Evolutionary conservation across 1,140 invertebrate genomes (phyloP), one percentile per base, ranked within the genome.

Genomic region (Agrypnia vestita): DNA sequence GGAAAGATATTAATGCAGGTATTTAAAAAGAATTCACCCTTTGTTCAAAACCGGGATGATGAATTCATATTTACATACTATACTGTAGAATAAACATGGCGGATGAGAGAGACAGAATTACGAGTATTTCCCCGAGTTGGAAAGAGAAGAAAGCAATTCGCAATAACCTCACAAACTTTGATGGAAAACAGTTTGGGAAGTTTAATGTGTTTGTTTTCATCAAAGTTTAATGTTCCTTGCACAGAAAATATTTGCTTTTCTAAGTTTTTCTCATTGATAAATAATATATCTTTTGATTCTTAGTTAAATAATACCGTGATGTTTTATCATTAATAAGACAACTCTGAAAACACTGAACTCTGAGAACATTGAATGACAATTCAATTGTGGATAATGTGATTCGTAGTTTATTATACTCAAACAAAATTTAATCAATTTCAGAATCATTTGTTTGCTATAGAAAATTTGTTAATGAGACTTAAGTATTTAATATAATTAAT

Each of bases 181-280:
- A 81, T 81, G 80, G 80, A 78, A 81, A 81, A 81, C 80, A 81
- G 80, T 81, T 81, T 81, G 76, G 56, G 61, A 62, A 81, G 80
- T 81, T 81, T 74, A 81, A 81, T 81, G 80, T 81, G 80, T 78
- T 81, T 81, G 80, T 81, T 81, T 81, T 81, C 80, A 81, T 81
- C 80, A 81, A 75, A 81, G 76, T 81, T 81, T 81, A 81, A 71
- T 78, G 75, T 81, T 81, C 76, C 76, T 81, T 59, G 80, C 53
- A 53, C 17, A 13, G 69, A 47, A 51, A 53, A 73, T 43, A 7
- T 46, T 4, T 47, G 21, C 69, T n/a, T 15, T 51, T 47, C 69
- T 44, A 9, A 13, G 43, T 21, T 11, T 25, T 25, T 64, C 71
- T 44, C 78, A 6, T 35, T 74, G 35, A 56, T 49, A 35, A 35